Percentiles rank a stretch among this genome's conserved stretches.
Conservation (phyloP, 92 coral and sea anemone genomes). For the Phenganax stokvisi region DNA sequence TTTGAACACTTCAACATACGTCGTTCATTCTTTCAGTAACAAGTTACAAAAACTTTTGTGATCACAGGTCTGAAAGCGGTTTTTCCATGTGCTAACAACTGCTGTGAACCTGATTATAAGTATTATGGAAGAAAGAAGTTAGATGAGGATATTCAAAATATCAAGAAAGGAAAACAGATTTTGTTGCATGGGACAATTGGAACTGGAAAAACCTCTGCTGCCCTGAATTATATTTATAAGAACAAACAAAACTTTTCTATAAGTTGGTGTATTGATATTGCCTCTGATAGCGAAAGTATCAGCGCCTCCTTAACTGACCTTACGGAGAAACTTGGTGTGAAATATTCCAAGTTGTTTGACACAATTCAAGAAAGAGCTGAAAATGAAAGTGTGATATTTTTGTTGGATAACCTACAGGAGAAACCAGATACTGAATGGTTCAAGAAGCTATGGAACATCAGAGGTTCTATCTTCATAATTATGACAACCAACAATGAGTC, state of each 20-base stretch:
- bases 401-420: constrained; percentile 10
- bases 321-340: constrained; percentile 8
- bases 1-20: no score
- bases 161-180: constrained; percentile 14
- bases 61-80: no score
- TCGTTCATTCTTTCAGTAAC: no score
- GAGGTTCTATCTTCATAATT: constrained; percentile 10
- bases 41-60: no score
- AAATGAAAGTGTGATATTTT: constrained; percentile 13
- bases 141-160: constrained; percentile 11
- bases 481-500: constrained; percentile 21
- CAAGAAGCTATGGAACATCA: constrained; percentile 15
- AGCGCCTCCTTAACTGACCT: background rate
- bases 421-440: constrained; percentile 6
- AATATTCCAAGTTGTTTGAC: constrained; percentile 13
- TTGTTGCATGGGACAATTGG: constrained; percentile 29
- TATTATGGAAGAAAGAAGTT: constrained; percentile 8
- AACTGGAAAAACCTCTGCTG: constrained; percentile 35
- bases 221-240: constrained; percentile 10
- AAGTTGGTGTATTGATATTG: constrained; percentile 27
- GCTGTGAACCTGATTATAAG: background rate
- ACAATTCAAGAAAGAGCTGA: constrained; percentile 7
- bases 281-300: background rate
- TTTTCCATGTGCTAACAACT: background rate
- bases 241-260: constrained; percentile 13